These are phyloP conservation scores for Sciurus carolinensis DNA, from an alignment of 2,797 vertebrate genomes.

Conservation along the genomic window DNA sequence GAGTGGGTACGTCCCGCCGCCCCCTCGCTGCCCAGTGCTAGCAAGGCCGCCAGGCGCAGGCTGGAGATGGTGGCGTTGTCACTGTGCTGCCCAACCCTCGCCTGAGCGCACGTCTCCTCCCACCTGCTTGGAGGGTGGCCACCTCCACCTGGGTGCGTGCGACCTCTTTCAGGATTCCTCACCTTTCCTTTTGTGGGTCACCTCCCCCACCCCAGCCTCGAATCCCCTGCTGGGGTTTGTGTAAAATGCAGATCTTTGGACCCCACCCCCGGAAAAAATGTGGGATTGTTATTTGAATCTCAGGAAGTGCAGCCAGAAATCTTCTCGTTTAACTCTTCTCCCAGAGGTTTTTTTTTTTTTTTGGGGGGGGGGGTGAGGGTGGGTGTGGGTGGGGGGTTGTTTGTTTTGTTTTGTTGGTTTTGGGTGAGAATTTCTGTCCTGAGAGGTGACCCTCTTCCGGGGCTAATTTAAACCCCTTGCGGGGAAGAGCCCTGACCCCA, in stretches of 20 bases:
- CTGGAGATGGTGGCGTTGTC: not conserved
- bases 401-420: not conserved
- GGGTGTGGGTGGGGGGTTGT: not conserved
- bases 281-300: slow-evolving; percentile 54
- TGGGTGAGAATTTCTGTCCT: not conserved
- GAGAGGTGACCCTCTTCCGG: not conserved
- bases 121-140: not conserved
- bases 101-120: not conserved
- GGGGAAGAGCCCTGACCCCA: too few species aligned
- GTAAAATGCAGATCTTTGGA: slow-evolving; percentile 26
- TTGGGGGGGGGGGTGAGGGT: too few species aligned
- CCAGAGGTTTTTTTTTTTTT: not conserved
- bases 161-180: not conserved
- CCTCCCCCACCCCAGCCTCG: not conserved
- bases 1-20: rapidly evolving
- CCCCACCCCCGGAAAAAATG: slow-evolving; percentile 10
- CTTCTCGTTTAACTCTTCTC: not conserved
- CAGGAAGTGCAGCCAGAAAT: slow-evolving; percentile 38
- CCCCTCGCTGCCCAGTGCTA: not conserved
- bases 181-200: not conserved
- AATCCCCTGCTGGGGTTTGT: not conserved
- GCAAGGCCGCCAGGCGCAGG: not conserved
- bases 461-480: not conserved
- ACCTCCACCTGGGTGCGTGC: not conserved
- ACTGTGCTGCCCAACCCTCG: not conserved